Base-by-base conservation (phyloP, 1,140 invertebrate species). In the Thalassaphorura encarpata region DNA sequence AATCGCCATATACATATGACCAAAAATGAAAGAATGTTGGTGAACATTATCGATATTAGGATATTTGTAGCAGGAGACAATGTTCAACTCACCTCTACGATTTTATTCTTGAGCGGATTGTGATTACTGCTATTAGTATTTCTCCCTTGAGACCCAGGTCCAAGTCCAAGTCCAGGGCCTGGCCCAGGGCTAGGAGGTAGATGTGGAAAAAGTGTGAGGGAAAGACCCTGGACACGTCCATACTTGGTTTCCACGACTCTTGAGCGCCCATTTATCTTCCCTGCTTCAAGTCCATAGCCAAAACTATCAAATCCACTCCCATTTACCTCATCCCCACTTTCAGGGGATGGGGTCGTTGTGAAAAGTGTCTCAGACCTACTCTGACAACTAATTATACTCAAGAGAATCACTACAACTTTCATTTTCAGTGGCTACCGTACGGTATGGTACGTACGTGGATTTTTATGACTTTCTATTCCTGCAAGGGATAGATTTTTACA, bases 161-260 rank as follows among this genome's bases (percentile, higher is more conserved):
- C 33, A n/a, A 11, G 11, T n/a, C 33, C 33, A 36, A n/a, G n/a
- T n/a, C 33, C n/a, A 11, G 33, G 33, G n/a, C 11, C 11, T n/a
- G 33, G n/a, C 11, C 33, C 33, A 11, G 11, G 11, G 33, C 33
- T n/a, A 36, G 33, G n/a, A n/a, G 33, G 33, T 36, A 51, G 48
- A 36, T 27, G 21, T 24, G 66, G 61, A 51, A 74, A 67, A 36
- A 58, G 24, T 24, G 27, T 47, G 27, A 58, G 15, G 16, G 51
- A 41, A 31, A 70, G 54, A 18, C 76, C 76, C 27, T 72, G 63
- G 13, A 77, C 65, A 52, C 71, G 67, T 11, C 76, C 76, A 61
- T 76, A 76, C 46, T 74, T 72, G 2, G 73, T 76, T 8, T 65
- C 64, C 13, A 75, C 67, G 2, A 74, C 66, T 31, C 68, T 60